Evolutionary conservation across 2,797 vertebrate species (phyloP), one percentile per base, ranked within the genome.

Genomic region (Aplochiton taeniatus): DNA sequence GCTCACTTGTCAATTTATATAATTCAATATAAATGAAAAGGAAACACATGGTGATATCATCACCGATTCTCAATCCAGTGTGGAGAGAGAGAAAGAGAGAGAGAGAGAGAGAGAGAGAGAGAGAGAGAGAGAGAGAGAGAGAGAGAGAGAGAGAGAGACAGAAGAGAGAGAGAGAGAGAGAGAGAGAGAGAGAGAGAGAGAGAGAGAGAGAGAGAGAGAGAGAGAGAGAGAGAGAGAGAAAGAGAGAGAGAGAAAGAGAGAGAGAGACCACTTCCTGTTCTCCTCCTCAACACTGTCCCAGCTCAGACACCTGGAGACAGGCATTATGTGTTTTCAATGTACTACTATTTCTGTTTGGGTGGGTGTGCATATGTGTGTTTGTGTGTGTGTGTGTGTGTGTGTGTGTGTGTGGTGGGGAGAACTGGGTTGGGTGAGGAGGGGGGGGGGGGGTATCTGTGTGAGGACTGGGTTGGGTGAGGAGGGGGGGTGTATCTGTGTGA

Each of bases 101-200:
- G 9, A 19, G 19, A 31, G 14, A 31, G 13, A 16, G 11, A 54
- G 17, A 11, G 42, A 19, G 50, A 20, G 10, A 19, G 42, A 63
- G 51, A 54, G 49, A 53, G 14, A 45, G 31, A 54, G 47, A 41
- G 48, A 49, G 42, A 41, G 55, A 43, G 13, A 0, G 18, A 60
- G n/a, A 7, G 46, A 61, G 12, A 5, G 46, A 52, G 18, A 50
- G 59, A 49, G 9, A 43, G 61, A 63, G 49, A 11, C 10, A 63
- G 41, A 53, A n/a, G 42, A 47, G 10, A 47, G 8, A 18, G 43
- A 60, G 11, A 31, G 1, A 54, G 5, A 54, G 50, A 52, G 50
- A 5, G 9, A 19, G 19, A 31, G 14, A 31, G 13, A 16, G 11
- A 54, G 17, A 11, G 42, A 19, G 50, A 20, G 10, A 19, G 42